phyloP scores from a whole-genome alignment of 2,113 vertebrate genomes.

The Lucifuga dentata region DNA sequence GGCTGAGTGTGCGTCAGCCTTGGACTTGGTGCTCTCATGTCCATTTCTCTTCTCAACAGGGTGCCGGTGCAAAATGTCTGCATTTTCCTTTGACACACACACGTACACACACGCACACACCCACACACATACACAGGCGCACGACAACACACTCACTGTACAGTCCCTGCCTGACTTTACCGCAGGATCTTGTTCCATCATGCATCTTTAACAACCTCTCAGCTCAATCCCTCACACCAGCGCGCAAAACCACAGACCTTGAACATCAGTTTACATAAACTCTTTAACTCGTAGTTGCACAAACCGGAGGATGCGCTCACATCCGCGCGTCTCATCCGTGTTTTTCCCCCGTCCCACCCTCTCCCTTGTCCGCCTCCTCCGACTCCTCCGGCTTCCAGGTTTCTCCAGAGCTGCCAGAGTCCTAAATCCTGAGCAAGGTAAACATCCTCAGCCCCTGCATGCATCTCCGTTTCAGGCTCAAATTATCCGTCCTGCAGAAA shows the following conservation, averaged over 20 bases:
- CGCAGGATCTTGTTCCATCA: constrained; percentile 79
- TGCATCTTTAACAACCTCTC: constrained; percentile 49
- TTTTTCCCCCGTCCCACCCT: constrained; percentile 29
- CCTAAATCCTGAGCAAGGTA: constrained; percentile 50
- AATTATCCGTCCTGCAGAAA: constrained; percentile 80
- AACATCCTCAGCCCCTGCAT: constrained; percentile 56
- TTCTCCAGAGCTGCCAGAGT: constrained; percentile 40
- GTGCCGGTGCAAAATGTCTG: constrained; percentile 55
- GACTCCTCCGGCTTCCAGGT: constrained; percentile 20
- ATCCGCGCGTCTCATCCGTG: constrained; percentile 26
- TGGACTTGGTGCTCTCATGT: constrained; percentile 6
- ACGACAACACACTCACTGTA: constrained; percentile 28
- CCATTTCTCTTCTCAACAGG: constrained; percentile 48
- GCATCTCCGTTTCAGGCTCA: constrained; percentile 73
- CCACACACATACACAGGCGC: constrained; percentile 17
- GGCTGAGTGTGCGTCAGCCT: constrained; percentile 37
- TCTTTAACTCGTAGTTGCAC: constrained; percentile 47
- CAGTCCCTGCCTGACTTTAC: constrained; percentile 63
- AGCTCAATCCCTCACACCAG: constrained; percentile 37
- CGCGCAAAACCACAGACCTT: constrained; percentile 12
- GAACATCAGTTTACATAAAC: constrained; percentile 38
- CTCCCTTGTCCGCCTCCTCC: constrained; percentile 24
- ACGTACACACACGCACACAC: neutral
- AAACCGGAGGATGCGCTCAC: constrained; percentile 33
- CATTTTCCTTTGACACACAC: constrained; percentile 43